Base-by-base conservation (phyloP, 2,797 vertebrate genomes). In the Peromyscus melanophrys region DNA sequence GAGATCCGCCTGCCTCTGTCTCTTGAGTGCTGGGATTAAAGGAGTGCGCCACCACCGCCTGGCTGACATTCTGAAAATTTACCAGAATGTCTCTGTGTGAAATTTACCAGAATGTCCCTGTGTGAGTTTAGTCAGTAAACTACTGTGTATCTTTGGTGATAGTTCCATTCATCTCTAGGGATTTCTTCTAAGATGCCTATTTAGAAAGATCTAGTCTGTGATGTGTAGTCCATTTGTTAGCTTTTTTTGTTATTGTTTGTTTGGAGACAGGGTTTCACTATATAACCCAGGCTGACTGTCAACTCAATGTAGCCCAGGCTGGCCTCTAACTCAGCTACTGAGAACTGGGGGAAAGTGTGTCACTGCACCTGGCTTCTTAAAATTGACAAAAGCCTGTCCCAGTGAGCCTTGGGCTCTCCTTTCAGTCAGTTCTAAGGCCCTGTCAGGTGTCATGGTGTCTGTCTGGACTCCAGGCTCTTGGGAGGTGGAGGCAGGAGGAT, bases 171-270 rank as follows among this genome's bases (percentile, higher is more conserved):
- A 46, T n/a, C 21, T 96, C 49, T 67, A 46, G 31, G 37, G 43
- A 84, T 96, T 78, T 92, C 61, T 40, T 86, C 9, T 86, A 95
- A 86, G 81, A 61, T 88, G 71, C 49, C 25, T 80, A 0, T 78
- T 76, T 29, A 82, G 1, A 55, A 90, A n/a, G 29, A 67, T 77
- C 13, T 82, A 2, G 69, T 90, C n/a, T 84, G 63, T 84, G n/a
- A 55, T 12, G 34, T 89, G 81, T 11, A 55, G 43, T 71, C 43
- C 25, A 43, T 65, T 94, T 95, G 65, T 92, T 84, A 80, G 87
- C 23, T 88, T 37, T 86, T 86, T 55, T 52, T 69, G 31, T 69
- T 52, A 29, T 73, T 73, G 85, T 88, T 57, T 59, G 13, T 88
- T 55, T 75, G 21, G 37, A 75, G 16, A 71, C 84, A 37, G 67